Conservation (phyloP, 64 coral and sea anemone species). For the Stichodactyla mertensii region DNA sequence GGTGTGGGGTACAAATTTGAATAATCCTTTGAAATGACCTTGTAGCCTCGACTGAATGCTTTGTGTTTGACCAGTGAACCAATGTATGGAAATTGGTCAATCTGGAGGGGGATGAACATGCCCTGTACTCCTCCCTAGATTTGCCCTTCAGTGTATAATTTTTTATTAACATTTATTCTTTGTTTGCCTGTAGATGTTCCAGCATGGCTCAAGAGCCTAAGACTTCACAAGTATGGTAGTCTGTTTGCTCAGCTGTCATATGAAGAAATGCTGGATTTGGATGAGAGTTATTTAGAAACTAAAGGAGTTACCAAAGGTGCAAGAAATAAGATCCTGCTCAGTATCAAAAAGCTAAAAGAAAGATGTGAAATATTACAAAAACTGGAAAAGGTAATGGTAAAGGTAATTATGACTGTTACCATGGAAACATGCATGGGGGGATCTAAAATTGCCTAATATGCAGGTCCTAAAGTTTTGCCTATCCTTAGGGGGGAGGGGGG, state of each 20-base stretch:
- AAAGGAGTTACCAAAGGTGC: conserved; percentile 96
- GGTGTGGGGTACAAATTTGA: too few relatives aligned
- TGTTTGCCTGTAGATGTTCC: conserved; percentile 22
- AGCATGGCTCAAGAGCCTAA: conserved; percentile 79
- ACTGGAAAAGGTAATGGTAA: conserved; percentile 72
- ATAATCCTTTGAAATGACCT: too few relatives aligned
- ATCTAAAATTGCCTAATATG: too few relatives aligned
- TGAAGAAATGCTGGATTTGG: conserved; percentile 88
- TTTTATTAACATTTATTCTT: not conserved
- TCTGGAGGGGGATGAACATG: too few relatives aligned
- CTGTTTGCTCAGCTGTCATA: conserved; percentile 85
- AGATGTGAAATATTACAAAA: conserved; percentile 49
- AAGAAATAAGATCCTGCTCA: conserved; percentile 89
- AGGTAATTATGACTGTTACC: too few relatives aligned
- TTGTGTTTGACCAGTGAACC: too few relatives aligned
- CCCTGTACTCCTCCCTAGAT: too few relatives aligned
- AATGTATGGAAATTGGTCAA: too few relatives aligned
- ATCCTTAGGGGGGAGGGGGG: too few relatives aligned
- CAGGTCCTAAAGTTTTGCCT: too few relatives aligned
- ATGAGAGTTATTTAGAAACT: conserved; percentile 57
- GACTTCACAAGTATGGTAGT: conserved; percentile 93
- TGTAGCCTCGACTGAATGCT: too few relatives aligned
- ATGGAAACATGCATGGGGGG: too few relatives aligned
- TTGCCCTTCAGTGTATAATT: not conserved
- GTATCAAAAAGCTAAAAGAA: conserved; percentile 76